Evolutionary conservation across 2,888 invertebrate genomes (phyloP), one percentile per base, ranked within the genome.

Genomic region (Drosophila mayaguana): DNA sequence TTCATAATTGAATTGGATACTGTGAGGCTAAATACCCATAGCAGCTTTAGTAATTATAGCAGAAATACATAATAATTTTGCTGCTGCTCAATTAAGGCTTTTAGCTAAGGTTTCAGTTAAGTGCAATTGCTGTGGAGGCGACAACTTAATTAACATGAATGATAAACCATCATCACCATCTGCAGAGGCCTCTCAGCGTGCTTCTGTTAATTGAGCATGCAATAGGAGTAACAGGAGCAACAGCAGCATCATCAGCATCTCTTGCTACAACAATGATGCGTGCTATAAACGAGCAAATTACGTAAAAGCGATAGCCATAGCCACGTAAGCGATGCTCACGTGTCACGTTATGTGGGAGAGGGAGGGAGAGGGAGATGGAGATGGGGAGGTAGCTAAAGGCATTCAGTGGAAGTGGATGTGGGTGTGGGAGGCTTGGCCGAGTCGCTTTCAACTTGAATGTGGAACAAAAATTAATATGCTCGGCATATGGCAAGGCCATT

Each of bases 291-390:
- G 67, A 74, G 74, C 63, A 82, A 89, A 89, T 84, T 85, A 89
- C 88, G 74, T 89, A 85, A 89, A 83, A 68, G 71, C 76, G 63
- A 82, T 89, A 88, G 77, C 84, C 89, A 72, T 89, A 89, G 88
- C 75, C 75, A 78, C 68, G 75, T 75, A 81, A 74, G 78, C 81
- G 67, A 55, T 63, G 67, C 85, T 84, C 87, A 89, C 88, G 82
- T 83, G 89, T 81, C 87, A 78, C 74, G 82, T 78, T 79, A 81
- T 62, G 34, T 42, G 46, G 20, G 54, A 18, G 48, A 11, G 18
- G 2, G 12, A 12, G 18, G 34, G 22, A 36, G 22, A n/a, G n/a
- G n/a, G 11, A 51, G 50, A 8, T 12, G 2, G 6, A 6, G n/a
- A 18, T 2, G 5, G 16, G 22, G 22, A 34, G 18, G 3, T 2